These are phyloP conservation scores for Brotula barbata DNA, from an alignment of 2,797 vertebrate genomes.

Conservation along the genomic window DNA sequence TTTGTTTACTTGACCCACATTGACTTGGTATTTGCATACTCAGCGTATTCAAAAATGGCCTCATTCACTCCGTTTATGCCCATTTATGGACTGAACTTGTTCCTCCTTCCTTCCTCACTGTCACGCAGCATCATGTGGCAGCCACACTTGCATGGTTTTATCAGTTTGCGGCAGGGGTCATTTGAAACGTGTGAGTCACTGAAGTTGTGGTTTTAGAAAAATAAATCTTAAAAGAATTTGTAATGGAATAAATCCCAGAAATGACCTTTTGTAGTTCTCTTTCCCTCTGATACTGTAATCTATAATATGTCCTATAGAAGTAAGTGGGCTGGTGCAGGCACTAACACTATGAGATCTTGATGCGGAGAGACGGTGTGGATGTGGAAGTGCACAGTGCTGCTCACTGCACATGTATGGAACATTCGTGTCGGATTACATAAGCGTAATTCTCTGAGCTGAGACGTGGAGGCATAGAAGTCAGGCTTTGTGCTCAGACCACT, in stretches of 20 bases:
- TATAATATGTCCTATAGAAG: too few relatives aligned
- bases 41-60: constrained; percentile 34
- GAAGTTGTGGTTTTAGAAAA: constrained; percentile 8
- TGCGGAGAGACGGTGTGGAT: constrained; percentile 20
- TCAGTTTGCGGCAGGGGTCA: constrained; percentile 75
- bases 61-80: constrained; percentile 41
- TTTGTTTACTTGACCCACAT: constrained; percentile 53
- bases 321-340: constrained; percentile 2
- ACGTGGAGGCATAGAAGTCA: too few relatives aligned
- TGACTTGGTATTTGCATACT: constrained; percentile 54
- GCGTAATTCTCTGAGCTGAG: constrained; percentile 20
- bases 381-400: constrained; percentile 16
- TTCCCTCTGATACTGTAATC: too few relatives aligned
- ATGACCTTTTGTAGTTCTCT: background rate
- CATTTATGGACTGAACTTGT: constrained; percentile 57
- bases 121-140: constrained; percentile 60
- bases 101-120: constrained; percentile 34
- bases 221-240: too few relatives aligned
- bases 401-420: constrained; percentile 41
- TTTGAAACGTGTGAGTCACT: constrained; percentile 71
- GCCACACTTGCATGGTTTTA: constrained; percentile 63
- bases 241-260: too few relatives aligned
- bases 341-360: constrained; percentile 30
- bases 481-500: too few relatives aligned
- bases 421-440: constrained; percentile 60